A percentile compares a stretch with the other conserved stretches of the same genome.
Conservation (phyloP, 2,888 invertebrate genomes). For the Xanthostigma xanthostigma region DNA sequence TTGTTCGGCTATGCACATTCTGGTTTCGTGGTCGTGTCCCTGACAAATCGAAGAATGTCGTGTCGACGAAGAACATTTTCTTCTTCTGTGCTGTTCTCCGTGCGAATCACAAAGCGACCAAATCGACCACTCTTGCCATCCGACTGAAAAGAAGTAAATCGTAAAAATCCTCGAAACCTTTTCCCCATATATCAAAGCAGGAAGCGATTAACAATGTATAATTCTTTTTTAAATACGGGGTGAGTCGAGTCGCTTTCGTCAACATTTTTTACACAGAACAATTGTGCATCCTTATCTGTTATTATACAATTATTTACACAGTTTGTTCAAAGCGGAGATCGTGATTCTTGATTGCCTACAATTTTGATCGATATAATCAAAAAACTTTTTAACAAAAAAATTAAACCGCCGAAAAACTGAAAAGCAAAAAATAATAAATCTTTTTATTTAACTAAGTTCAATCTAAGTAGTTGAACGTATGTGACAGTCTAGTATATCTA, state of each 20-base stretch:
- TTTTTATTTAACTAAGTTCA: too few species aligned
- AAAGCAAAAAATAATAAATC: too few species aligned
- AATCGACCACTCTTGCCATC: constrained; percentile 62
- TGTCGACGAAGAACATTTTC: constrained; percentile 42
- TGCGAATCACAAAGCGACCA: constrained; percentile 52
- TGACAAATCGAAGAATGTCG: constrained; percentile 46
- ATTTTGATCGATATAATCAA: constrained; percentile 2
- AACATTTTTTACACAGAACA: neutral
- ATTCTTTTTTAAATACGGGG: neutral
- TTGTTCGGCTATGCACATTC: constrained; percentile 36
- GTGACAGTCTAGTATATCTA: too few species aligned
- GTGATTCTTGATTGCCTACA: too few species aligned
- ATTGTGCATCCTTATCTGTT: neutral
- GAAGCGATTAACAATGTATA: neutral
- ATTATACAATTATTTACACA: constrained; percentile 3
- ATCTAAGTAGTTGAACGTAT: too few species aligned
- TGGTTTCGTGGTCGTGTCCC: constrained; percentile 51
- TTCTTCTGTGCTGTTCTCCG: constrained; percentile 51
- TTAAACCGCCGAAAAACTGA: too few species aligned
- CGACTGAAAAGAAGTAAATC: constrained; percentile 40
- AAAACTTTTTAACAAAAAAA: too few species aligned
- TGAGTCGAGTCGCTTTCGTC: too few species aligned
- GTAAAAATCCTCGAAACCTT: constrained; percentile 11
- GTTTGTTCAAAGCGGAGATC: too few species aligned
- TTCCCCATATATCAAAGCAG: neutral